Conservation (phyloP, 1,140 invertebrate species). For the Hylaeus anthracinus region DNA sequence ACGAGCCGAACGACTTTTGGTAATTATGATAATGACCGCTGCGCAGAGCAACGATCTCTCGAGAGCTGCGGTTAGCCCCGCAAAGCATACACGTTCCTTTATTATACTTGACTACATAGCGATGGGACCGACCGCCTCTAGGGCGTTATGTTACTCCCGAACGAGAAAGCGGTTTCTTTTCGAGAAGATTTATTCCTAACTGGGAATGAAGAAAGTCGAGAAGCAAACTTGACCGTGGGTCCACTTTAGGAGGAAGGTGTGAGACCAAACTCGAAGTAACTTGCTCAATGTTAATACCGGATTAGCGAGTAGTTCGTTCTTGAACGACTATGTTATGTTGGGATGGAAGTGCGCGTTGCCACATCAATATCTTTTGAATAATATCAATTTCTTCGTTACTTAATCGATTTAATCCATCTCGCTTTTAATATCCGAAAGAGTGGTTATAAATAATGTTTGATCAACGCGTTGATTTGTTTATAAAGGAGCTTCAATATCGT, state of each 20-base stretch:
- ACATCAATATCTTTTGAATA: no score
- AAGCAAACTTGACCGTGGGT: neutral
- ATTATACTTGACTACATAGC: constrained; percentile 49
- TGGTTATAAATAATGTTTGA: no score
- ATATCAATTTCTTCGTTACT: no score
- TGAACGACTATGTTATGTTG: no score
- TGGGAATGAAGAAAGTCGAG: neutral
- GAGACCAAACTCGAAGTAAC: no score
- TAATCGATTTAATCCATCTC: no score
- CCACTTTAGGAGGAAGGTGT: neutral
- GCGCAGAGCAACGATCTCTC: constrained; percentile 43
- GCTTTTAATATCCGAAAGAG: no score
- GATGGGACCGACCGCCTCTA: neutral
- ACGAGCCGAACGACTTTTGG: constrained; percentile 68
- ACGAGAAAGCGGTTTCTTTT: neutral
- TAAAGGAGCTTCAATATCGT: no score
- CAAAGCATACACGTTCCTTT: constrained; percentile 68
- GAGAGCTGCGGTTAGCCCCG: constrained; percentile 54
- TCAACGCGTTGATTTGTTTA: no score
- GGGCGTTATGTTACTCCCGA: neutral
- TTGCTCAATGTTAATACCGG: no score
- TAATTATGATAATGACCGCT: constrained; percentile 76
- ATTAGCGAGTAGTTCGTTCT: no score
- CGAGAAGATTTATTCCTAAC: neutral
- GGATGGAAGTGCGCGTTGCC: no score